These are phyloP conservation scores for Tragulus kanchil DNA, from an alignment of 2,113 vertebrate genomes.

Conservation along the genomic window DNA sequence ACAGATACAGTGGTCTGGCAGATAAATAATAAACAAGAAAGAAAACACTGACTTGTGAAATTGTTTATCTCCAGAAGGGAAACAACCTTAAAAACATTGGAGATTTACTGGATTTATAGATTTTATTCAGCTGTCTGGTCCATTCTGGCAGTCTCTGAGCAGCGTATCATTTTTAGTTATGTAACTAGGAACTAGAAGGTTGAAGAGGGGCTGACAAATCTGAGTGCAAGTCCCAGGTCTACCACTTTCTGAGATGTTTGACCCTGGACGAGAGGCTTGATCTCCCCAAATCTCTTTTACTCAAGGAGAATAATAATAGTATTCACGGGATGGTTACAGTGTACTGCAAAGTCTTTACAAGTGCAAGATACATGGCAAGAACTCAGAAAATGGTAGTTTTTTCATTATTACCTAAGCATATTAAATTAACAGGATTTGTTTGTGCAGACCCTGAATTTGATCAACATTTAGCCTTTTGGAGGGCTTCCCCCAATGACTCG, in stretches of 20 bases:
- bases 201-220: not conserved
- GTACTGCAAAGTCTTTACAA: not conserved
- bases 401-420: not conserved
- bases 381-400: not conserved
- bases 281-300: not conserved
- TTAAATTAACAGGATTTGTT: not conserved
- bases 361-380: not conserved
- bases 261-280: not conserved
- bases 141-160: not conserved
- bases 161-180: not conserved
- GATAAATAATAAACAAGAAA: not conserved
- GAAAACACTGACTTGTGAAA: not conserved
- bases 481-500: not conserved
- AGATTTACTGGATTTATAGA: not conserved
- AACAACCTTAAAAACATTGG: not conserved
- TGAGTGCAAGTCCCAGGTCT: not conserved
- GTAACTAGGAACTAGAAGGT: not conserved
- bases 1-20: not conserved
- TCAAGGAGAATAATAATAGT: not conserved
- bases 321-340: not conserved
- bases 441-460: not conserved
- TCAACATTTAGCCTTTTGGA: not conserved
- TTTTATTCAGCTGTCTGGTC: not conserved
- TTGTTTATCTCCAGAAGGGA: not conserved
- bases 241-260: not conserved